phyloP scores from a whole-genome alignment of 1,140 invertebrate genomes.

The Rhizoglyphus robini region DNA sequence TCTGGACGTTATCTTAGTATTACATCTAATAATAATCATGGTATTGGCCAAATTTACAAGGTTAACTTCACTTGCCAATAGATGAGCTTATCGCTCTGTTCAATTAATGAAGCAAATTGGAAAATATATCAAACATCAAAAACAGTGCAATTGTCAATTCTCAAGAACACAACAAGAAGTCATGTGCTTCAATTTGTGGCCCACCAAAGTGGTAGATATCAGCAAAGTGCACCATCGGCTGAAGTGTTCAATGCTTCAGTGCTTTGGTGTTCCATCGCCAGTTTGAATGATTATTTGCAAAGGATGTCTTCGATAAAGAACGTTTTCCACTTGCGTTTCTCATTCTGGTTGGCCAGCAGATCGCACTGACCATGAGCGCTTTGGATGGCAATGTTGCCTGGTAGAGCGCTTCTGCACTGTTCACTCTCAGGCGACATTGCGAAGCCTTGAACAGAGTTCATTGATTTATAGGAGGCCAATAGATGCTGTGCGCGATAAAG shows the following conservation, averaged over 20 bases:
- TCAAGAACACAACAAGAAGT: too few relatives aligned
- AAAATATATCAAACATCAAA: too few relatives aligned
- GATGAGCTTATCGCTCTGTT: too few relatives aligned
- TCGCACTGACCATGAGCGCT: background rate
- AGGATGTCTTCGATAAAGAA: constrained; percentile 2
- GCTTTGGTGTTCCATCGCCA: too few relatives aligned
- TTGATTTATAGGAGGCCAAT: background rate
- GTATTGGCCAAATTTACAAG: too few relatives aligned
- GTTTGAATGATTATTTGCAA: too few relatives aligned
- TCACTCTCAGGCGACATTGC: background rate
- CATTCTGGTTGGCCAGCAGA: background rate
- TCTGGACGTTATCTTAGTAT: background rate
- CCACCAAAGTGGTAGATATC: too few relatives aligned
- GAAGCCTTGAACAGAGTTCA: background rate
- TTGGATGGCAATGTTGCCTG: background rate
- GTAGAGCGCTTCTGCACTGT: background rate
- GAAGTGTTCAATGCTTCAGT: too few relatives aligned
- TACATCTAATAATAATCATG: background rate
- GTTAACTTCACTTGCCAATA: too few relatives aligned
- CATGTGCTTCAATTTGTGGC: too few relatives aligned
- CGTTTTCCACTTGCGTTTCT: constrained; percentile 2
- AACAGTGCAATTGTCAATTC: too few relatives aligned
- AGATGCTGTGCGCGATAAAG: background rate
- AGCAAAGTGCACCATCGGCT: too few relatives aligned
- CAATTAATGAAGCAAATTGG: background rate